Conservation (phyloP, 35 echinoderm and acorn worm species). For the Apostichopus japonicus region DNA sequence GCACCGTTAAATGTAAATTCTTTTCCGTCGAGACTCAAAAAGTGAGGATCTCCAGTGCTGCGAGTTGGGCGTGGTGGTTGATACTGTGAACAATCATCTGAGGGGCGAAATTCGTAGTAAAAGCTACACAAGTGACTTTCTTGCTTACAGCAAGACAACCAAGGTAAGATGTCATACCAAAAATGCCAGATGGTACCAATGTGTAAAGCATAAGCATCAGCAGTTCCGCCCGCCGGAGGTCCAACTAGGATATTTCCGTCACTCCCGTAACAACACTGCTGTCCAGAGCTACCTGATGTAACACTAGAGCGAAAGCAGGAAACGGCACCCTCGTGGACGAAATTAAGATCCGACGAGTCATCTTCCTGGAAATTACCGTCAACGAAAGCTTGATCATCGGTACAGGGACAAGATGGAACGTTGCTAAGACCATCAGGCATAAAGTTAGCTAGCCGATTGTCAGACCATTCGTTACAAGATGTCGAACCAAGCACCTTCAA, state of each 20-base stretch:
- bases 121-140: constrained; percentile 15
- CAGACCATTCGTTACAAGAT: not conserved
- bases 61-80: constrained; percentile 51
- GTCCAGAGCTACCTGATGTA: not conserved
- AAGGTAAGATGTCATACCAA: constrained; percentile 39
- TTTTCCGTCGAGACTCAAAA: constrained; percentile 64
- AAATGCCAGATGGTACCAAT: constrained; percentile 2
- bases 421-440: not conserved
- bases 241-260: constrained; percentile 29
- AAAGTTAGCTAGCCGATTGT: too few species aligned
- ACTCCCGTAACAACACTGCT: constrained; percentile 45
- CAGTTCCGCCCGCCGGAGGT: constrained; percentile 31
- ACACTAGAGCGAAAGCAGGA: not conserved
- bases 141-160: constrained; percentile 33
- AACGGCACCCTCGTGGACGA: not conserved
- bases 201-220: constrained; percentile 32
- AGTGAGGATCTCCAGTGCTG: constrained; percentile 71
- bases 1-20: constrained; percentile 79
- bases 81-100: constrained; percentile 58
- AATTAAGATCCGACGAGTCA: not conserved
- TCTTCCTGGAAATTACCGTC: constrained; percentile 10
- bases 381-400: not conserved
- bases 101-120: constrained; percentile 65
- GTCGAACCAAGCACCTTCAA: not conserved
- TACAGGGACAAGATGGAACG: constrained; percentile 17